These are phyloP conservation scores for Drosophila trapezifrons DNA, from an alignment of 1,140 invertebrate genomes.

Conservation along the genomic window DNA sequence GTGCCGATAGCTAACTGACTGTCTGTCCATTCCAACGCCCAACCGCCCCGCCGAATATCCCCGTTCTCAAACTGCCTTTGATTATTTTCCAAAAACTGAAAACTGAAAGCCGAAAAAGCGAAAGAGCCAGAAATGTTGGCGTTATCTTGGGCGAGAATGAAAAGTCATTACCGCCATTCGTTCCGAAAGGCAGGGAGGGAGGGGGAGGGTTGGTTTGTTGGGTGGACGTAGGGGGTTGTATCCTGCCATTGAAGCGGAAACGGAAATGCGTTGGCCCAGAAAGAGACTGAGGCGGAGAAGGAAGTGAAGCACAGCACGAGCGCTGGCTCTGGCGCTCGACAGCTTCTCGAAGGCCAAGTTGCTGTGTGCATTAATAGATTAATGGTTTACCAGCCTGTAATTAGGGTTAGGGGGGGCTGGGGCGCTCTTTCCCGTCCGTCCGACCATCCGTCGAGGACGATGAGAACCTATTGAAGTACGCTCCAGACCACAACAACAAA, in stretches of 20 bases:
- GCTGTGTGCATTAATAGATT: constrained; percentile 78
- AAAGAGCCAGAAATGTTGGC: constrained; percentile 65
- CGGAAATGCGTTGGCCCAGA: constrained; percentile 69
- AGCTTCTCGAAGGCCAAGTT: constrained; percentile 45
- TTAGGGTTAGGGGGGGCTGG: constrained; percentile 27
- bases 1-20: constrained; percentile 64
- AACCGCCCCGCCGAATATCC: not conserved
- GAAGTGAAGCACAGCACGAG: constrained; percentile 16
- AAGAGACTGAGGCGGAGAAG: constrained; percentile 16
- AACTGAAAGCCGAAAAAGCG: constrained; percentile 47
- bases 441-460: not conserved
- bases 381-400: constrained; percentile 54
- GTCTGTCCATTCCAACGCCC: constrained; percentile 19
- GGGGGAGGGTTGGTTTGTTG: not conserved
- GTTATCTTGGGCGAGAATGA: constrained; percentile 79
- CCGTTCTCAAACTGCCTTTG: constrained; percentile 45
- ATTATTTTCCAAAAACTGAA: constrained; percentile 60
- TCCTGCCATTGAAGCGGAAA: constrained; percentile 76
- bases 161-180: constrained; percentile 82
- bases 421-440: not conserved
- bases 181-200: constrained; percentile 30
- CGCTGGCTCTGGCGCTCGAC: constrained; percentile 6
- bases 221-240: constrained; percentile 21
- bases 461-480: constrained; percentile 25
- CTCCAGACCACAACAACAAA: constrained; percentile 21